Evolutionary conservation across 1,140 invertebrate genomes (phyloP), one percentile per base, ranked within the genome.

Genomic region (Hypothenemus hampei): DNA sequence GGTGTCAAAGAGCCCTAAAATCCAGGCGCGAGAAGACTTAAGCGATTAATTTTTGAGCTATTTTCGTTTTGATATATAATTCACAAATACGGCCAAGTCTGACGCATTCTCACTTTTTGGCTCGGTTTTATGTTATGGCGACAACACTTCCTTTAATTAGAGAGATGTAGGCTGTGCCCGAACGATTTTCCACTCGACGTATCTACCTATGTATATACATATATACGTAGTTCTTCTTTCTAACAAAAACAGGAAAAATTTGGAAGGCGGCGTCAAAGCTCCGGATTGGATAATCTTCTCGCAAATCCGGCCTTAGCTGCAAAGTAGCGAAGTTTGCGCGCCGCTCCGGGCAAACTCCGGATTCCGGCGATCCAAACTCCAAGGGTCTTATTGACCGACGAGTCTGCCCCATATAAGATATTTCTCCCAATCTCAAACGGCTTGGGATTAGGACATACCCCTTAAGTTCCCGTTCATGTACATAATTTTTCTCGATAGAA

Each of bases 1-100:
- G 45, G 45, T 47, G 45, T 47, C 45, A 47, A 47, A 43, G 37
- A 31, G 49, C 49, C 37, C 36, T 31, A 43, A 39, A 40, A 24
- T 29, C 37, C 23, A 52, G 8, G 15, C 24, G 22, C 8, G 40
- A 43, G 7, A 58, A 49, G 53, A 50, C 41, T 60, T 57, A 19
- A 52, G 50, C 54, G 61, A 61, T 63, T 60, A 62, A 62, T 61
- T 63, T 57, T 56, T 36, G 55, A 58, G 57, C 51, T 64, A 64
- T 64, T 64, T 64, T 64, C 58, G 54, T 55, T 55, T 53, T 55
- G 55, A 50, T 53, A 60, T 47, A 57, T 57, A 57, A 44, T 57
- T 57, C 47, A 57, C 55, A 57, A 57, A 54, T 56, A 62, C 58
- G 61, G 55, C 58, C 52, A 59, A 58, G 33, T 45, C 37, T 63